Evolutionary conservation across 2,888 invertebrate species (phyloP), one percentile per base, ranked within the genome.

Genomic region (Ischnus inquisitorius): DNA sequence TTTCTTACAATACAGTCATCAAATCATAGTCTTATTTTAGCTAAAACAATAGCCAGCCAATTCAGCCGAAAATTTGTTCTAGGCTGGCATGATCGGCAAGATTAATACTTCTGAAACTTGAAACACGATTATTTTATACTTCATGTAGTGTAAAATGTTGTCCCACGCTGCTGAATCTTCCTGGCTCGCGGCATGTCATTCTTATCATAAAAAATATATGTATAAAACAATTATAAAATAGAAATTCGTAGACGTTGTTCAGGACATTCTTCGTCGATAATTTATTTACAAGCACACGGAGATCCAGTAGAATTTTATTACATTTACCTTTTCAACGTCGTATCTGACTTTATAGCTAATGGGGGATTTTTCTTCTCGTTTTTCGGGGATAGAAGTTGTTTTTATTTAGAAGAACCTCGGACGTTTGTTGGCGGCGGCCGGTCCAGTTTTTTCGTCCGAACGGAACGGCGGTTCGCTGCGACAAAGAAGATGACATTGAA

Each of bases 401-500:
- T 46, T 48, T n/a, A 39, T 79, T 84, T 81, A 85, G 48, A 87
- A 85, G 28, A 86, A 74, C 60, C 80, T 79, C 34, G 80, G 28
- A 28, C 85, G 76, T 72, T 72, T 82, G 54, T 78, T 79, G 51
- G 72, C 75, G 19, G 74, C 80, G n/a, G 68, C 51, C 14, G 79
- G 75, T 43, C 85, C 84, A 3, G 85, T 86, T 28, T 65, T 67
- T n/a, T 82, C 79, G n/a, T 85, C 83, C 2, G 43, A n/a, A 4
- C 60, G 77, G 46, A 81, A 87, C 8, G 84, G 84, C 3, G 85
- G 84, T 71, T 84, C 84, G 64, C 84, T 86, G 78, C 0, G 76
- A 82, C 28, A n/a, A 51, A 81, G 43, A 54, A 54, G 60, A 39
- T 16, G 62, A 34, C 16, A 12, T 25, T 6, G 6, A 62, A 39